phyloP scores from a whole-genome alignment of 2,888 invertebrate genomes.

The Tortricodes alternella region DNA sequence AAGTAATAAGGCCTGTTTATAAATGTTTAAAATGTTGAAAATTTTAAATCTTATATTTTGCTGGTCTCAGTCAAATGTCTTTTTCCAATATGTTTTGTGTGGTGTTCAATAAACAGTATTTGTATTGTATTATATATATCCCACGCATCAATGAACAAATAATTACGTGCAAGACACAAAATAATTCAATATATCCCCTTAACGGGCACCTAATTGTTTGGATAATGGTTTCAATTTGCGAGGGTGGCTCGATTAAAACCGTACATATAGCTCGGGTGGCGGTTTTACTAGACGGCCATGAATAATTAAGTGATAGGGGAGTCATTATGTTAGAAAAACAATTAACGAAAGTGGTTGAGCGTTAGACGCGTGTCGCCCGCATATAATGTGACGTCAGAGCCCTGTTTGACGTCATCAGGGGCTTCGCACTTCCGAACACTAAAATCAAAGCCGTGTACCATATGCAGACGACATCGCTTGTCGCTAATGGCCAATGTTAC shows the following conservation, averaged over 20 bases:
- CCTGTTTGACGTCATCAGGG: slow-evolving; percentile 5
- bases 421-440: slow-evolving; percentile 36
- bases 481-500: slow-evolving; percentile 12
- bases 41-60: too few species aligned
- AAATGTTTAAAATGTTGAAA: too few species aligned
- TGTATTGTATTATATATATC: too few species aligned
- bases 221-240: slow-evolving; percentile 32
- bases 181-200: slow-evolving; percentile 28
- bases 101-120: too few species aligned
- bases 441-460: slow-evolving; percentile 55
- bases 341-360: slow-evolving; percentile 64
- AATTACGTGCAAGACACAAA: slow-evolving; percentile 25
- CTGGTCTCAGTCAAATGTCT: too few species aligned
- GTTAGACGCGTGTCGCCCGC: slow-evolving; percentile 64
- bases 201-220: slow-evolving; percentile 29
- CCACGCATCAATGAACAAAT: slow-evolving; percentile 17
- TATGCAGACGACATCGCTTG: slow-evolving; percentile 17
- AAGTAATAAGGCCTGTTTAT: too few species aligned
- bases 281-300: slow-evolving; percentile 31
- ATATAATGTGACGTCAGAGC: slow-evolving; percentile 52
- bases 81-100: too few species aligned
- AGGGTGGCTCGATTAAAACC: slow-evolving; percentile 32
- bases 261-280: slow-evolving; percentile 22
- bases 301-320: slow-evolving; percentile 54
- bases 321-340: slow-evolving; percentile 58